Percentiles rank a stretch among this genome's conserved stretches.
Evolutionary conservation across 2,888 invertebrate genomes (phyloP).

Genomic region (Seira ritae): DNA sequence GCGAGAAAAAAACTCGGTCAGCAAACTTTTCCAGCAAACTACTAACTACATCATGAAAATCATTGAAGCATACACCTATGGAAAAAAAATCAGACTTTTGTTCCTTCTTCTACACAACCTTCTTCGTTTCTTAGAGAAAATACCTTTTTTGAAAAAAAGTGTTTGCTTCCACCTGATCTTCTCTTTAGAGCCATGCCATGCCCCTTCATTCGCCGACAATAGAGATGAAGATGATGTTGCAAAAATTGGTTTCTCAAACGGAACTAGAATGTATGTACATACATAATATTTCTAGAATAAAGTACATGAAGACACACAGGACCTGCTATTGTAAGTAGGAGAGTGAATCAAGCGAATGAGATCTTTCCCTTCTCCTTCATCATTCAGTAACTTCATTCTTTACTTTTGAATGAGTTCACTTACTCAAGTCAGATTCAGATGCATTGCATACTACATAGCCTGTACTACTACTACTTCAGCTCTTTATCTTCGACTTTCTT

Average conservation of each 20-base stretch:
- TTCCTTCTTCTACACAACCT: constrained; percentile 20
- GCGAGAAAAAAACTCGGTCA: constrained; percentile 58
- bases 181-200: background rate
- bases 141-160: constrained; percentile 12
- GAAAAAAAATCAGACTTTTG: constrained; percentile 52
- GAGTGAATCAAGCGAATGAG: constrained; percentile 4
- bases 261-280: background rate
- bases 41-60: constrained; percentile 63
- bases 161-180: constrained; percentile 48
- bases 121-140: constrained; percentile 18
- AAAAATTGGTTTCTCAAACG: constrained; percentile 31
- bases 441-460: background rate
- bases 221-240: background rate
- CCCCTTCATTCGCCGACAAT: constrained; percentile 8
- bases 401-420: constrained; percentile 10
- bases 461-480: no score
- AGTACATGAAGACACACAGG: background rate
- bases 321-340: background rate
- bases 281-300: no score
- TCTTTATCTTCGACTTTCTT: no score
- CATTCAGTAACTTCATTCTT: constrained; percentile 3
- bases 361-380: background rate
- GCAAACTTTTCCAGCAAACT: constrained; percentile 53
- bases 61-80: constrained; percentile 47
- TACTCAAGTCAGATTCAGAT: background rate